phyloP scores from a whole-genome alignment of 1,140 invertebrate species.

The Pollicipes pollicipes region DNA sequence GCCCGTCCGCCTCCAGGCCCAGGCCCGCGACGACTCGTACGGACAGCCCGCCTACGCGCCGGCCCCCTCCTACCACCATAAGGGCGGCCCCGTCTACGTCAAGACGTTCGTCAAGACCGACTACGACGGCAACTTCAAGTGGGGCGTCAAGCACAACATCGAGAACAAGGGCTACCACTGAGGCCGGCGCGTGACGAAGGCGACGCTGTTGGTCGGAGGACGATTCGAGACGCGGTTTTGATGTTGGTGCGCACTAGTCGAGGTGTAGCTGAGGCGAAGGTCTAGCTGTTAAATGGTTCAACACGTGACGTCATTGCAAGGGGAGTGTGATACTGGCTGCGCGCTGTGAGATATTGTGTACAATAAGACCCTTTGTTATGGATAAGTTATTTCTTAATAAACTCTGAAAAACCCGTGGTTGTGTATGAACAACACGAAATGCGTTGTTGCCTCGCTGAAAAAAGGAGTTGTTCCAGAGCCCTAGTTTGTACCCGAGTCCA shows the following conservation, averaged over 20 bases:
- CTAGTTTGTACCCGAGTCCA: no score
- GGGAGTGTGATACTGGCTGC: background rate
- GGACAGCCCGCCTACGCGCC: background rate
- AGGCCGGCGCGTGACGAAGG: background rate
- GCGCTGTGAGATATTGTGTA: background rate
- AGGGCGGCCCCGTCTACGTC: slow-evolving; percentile 24
- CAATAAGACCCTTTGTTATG: background rate
- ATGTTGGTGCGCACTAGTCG: background rate
- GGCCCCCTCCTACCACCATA: background rate
- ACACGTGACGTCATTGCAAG: background rate
- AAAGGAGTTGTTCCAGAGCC: no score
- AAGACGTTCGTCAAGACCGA: slow-evolving; percentile 68
- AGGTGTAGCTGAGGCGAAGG: background rate
- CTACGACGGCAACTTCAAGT: slow-evolving; percentile 63
- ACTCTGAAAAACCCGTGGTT: no score
- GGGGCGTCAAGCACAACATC: slow-evolving; percentile 60
- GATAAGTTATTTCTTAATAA: background rate
- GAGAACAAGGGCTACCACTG: slow-evolving; percentile 18
- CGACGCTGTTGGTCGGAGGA: background rate
- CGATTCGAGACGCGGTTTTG: background rate
- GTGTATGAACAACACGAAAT: no score
- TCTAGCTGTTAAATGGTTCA: background rate
- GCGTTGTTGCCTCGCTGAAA: no score
- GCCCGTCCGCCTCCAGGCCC: background rate
- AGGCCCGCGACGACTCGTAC: background rate